Evolutionary conservation across 2,797 vertebrate species (phyloP).

Genomic region (Enteromius argenteus): DNA sequence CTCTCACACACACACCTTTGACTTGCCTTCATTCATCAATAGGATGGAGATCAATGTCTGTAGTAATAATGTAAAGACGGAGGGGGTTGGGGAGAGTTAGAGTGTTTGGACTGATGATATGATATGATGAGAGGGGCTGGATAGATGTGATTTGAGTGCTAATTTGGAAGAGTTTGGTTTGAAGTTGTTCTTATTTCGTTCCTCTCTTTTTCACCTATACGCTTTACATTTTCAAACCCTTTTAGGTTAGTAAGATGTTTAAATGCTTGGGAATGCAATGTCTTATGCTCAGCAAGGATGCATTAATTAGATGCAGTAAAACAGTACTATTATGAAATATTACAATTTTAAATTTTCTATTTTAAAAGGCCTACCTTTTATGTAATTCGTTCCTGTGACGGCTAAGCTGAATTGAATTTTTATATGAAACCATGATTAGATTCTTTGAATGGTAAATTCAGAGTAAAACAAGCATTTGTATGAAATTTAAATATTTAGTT

Average conservation of each 20-base stretch:
- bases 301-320: background rate
- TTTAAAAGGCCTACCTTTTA: background rate
- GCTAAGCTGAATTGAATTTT: background rate
- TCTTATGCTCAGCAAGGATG: background rate
- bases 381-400: background rate
- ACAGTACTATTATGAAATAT: background rate
- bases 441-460: background rate
- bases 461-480: background rate
- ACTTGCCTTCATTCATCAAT: conserved; percentile 65
- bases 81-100: background rate
- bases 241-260: background rate
- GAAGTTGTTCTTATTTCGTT: background rate
- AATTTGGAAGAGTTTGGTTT: background rate
- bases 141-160: background rate
- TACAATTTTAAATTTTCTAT: background rate
- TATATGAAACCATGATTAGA: too few species aligned
- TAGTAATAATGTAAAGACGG: conserved; percentile 58
- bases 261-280: background rate
- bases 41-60: conserved; percentile 65
- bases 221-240: background rate
- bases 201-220: background rate
- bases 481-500: background rate
- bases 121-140: conserved; percentile 14
- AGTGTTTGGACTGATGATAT: background rate
- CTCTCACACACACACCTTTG: conserved; percentile 57